Evolutionary conservation across 2,888 invertebrate genomes (phyloP), one percentile per base, ranked within the genome.

Genomic region (Eilema caniola): DNA sequence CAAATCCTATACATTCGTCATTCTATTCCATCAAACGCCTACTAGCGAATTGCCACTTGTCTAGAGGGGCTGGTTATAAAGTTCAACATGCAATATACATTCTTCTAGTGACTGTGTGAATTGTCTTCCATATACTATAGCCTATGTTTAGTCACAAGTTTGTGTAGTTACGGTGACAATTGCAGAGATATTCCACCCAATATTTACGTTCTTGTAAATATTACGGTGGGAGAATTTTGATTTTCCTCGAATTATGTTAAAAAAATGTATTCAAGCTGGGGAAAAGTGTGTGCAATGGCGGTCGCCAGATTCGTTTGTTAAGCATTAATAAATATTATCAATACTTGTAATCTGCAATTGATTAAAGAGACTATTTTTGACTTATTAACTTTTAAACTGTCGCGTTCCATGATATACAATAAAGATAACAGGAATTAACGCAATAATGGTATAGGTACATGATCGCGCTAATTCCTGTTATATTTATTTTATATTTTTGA

Each of bases 71-170:
- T 41, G 24, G 5, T 1, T 11, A 20, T 62, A 41, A 41, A 24
- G 62, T 41, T 62, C 25, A 41, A 62, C 3, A 41, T 41, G 20
- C 62, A 41, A 62, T 10, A 25, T 41, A 41, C 62, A 62, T 37
- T 12, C 3, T 16, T 16, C n/a, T 4, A 62, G 62, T 25, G 53
- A 2, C 28, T 28, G 47, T 53, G 64, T 53, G 14, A 14, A n/a
- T 28, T 28, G 25, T 28, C 47, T 47, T 25, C 74, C 67, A 60
- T 70, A 53, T 78, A 73, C 20, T 67, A 67, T 41, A 75, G 69
- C 73, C 37, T 72, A 74, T 63, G 2, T 80, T 73, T 73, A 66
- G 73, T 81, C 77, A 81, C 81, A 77, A 79, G 74, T 62, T 56
- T 57, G 16, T 61, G 14, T 72, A 61, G 70, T 73, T 71, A 31